Percentiles rank a stretch among this genome's conserved stretches.
Evolutionary conservation across 2,888 invertebrate genomes (phyloP).

Genomic region (Tricholauxania praeusta): DNA sequence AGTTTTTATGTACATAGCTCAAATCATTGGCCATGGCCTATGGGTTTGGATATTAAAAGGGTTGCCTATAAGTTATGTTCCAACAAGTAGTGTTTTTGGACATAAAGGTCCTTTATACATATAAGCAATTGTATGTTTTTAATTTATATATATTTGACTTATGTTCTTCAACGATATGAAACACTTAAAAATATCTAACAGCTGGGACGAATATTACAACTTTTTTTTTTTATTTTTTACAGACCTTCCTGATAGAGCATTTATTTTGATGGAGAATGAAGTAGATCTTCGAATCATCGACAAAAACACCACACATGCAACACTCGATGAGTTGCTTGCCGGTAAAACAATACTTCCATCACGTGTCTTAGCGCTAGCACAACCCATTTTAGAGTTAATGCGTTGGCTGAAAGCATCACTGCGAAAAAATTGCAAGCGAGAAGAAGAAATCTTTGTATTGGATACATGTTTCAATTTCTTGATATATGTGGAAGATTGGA

Average conservation of each 20-base stretch:
- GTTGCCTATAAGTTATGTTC: no score
- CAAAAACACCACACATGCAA: slow-evolving; percentile 57
- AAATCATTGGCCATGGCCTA: no score
- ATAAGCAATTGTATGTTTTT: no score
- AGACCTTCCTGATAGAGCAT: slow-evolving; percentile 65
- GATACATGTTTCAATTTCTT: slow-evolving; percentile 63
- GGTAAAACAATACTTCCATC: slow-evolving; percentile 63
- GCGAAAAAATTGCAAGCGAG: slow-evolving; percentile 60
- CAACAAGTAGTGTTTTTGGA: not conserved
- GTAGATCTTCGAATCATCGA: slow-evolving; percentile 60
- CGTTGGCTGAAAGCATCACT: slow-evolving; percentile 64
- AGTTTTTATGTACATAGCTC: no score
- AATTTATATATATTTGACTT: not conserved
- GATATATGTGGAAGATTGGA: slow-evolving; percentile 64
- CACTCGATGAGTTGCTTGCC: slow-evolving; percentile 58
- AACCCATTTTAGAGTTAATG: slow-evolving; percentile 61
- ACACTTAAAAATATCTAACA: not conserved
- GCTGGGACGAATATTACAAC: not conserved
- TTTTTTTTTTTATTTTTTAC: slow-evolving; percentile 17
- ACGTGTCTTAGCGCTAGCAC: slow-evolving; percentile 60
- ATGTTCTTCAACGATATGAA: not conserved
- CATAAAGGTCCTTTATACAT: not conserved
- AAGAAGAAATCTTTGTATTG: slow-evolving; percentile 56
- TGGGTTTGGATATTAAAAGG: no score
- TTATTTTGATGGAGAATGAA: slow-evolving; percentile 64